Evolutionary conservation across 1,140 invertebrate genomes (phyloP).

Genomic region (Lucilia sericata): DNA sequence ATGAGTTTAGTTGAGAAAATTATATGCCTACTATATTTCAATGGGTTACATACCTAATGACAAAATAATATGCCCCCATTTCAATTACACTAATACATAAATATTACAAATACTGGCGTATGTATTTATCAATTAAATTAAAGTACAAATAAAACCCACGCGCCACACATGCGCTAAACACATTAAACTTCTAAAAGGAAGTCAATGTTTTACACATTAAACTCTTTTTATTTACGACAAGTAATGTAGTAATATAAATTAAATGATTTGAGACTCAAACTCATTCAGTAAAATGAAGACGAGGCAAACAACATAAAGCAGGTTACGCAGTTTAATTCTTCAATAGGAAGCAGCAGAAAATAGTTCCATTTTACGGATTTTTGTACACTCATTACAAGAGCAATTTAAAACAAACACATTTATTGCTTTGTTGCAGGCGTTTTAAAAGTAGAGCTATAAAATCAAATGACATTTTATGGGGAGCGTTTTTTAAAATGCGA

Average conservation of each 20-base stretch:
- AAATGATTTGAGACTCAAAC: neutral
- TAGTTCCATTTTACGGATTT: too few species aligned
- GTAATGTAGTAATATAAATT: neutral
- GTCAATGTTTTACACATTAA: neutral
- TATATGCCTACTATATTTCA: too few species aligned
- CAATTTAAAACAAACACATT: too few species aligned
- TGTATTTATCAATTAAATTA: neutral
- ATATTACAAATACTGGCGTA: slow-evolving; percentile 7
- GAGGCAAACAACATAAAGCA: neutral
- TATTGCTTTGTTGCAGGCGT: too few species aligned
- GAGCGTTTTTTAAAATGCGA: too few species aligned
- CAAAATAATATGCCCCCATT: too few species aligned
- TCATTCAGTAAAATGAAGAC: neutral
- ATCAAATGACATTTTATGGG: too few species aligned
- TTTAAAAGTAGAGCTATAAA: too few species aligned
- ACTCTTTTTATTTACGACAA: slow-evolving; percentile 7
- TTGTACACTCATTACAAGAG: too few species aligned
- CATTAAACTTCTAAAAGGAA: slow-evolving; percentile 19
- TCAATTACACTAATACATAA: too few species aligned
- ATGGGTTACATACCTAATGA: too few species aligned
- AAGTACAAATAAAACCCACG: slow-evolving; percentile 42
- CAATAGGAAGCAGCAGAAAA: neutral
- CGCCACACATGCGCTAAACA: slow-evolving; percentile 40
- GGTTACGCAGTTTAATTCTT: neutral
- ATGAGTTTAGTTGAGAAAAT: too few species aligned